Base-by-base conservation (phyloP, 2,113 vertebrate species). In the Ctenodactylus gundi region DNA sequence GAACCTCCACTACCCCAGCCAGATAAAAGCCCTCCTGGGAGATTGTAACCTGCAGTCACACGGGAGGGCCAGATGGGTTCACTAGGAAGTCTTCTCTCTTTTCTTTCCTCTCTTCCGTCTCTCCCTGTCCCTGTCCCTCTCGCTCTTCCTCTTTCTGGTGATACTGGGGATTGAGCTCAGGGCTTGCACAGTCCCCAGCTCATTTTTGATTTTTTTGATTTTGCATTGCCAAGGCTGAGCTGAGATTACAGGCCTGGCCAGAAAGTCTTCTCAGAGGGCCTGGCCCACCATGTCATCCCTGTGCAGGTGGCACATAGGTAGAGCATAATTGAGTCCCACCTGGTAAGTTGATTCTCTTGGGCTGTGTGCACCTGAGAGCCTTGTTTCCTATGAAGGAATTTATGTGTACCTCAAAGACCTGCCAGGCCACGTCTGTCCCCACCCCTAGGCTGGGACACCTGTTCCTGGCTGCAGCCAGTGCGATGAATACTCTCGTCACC, bases 351-450 rank as follows among this genome's bases (percentile, higher is more conserved):
- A 76, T 8, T 72, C 34, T 60, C 55, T 7, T 21, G 25, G 20
- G 31, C 4, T 11, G 12, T 1, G 29, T 12, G 27, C 18, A n/a
- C 3, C 4, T 27, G 8, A 3, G 4, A 31, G 2, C 64, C 41
- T 77, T 25, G 10, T 53, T 83, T 93, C 68, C 90, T 58, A 14
- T 27, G 75, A 55, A n/a, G 51, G 17, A 65, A 77, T 67, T 76
- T 65, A 5, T n/a, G 46, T 23, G 44, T 51, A 31, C 53, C 29
- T 49, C 41, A n/a, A 72, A 18, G 14, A 62, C 57, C 18, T 6
- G 4, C 15, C 36, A 51, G 57, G 51, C 34, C 80, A 78, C 6
- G 14, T 53, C 41, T 68, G 65, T 6, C 57, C 14, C 11, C 31
- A 9, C 27, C n/a, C 13, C 62, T 60, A 21, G 39, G 41, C 29